These are phyloP conservation scores for Pseudachorutes palmiensis DNA, from an alignment of 1,140 invertebrate genomes.

Conservation along the genomic window DNA sequence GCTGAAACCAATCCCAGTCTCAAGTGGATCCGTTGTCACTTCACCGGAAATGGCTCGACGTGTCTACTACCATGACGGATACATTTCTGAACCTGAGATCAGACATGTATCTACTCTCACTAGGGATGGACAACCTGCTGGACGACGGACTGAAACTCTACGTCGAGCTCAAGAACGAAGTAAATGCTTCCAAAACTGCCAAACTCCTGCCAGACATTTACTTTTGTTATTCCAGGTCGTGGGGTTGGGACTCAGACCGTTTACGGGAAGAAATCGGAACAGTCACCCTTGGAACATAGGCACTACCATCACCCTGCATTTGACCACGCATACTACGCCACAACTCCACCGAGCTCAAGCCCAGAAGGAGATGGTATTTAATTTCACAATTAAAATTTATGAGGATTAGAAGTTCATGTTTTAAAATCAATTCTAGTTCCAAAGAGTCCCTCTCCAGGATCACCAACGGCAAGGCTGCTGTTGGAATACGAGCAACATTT, in stretches of 20 bases:
- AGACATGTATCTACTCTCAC: slow-evolving; percentile 35
- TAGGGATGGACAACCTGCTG: slow-evolving; percentile 42
- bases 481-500: slow-evolving; percentile 93
- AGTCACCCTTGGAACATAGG: background rate
- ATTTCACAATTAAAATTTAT: background rate
- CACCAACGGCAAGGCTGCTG: slow-evolving; percentile 73
- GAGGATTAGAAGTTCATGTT: background rate
- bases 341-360: slow-evolving; percentile 73
- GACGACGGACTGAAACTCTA: slow-evolving; percentile 24
- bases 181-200: slow-evolving; percentile 14
- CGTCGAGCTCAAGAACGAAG: slow-evolving; percentile 36
- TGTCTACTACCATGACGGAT: slow-evolving; percentile 42
- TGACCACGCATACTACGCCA: slow-evolving; percentile 88
- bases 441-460: slow-evolving; percentile 62
- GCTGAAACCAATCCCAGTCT: slow-evolving; percentile 75
- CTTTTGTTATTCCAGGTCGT: slow-evolving; percentile 26
- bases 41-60: slow-evolving; percentile 77
- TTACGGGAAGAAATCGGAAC: slow-evolving; percentile 53
- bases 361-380: slow-evolving; percentile 37
- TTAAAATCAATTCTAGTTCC: slow-evolving; percentile 13
- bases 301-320: slow-evolving; percentile 84
- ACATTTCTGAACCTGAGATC: slow-evolving; percentile 37
- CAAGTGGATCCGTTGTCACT: slow-evolving; percentile 66
- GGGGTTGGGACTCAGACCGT: slow-evolving; percentile 37
- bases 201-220: background rate